Base-by-base conservation (phyloP, 2,888 invertebrate species). In the Aphodius sticticus region DNA sequence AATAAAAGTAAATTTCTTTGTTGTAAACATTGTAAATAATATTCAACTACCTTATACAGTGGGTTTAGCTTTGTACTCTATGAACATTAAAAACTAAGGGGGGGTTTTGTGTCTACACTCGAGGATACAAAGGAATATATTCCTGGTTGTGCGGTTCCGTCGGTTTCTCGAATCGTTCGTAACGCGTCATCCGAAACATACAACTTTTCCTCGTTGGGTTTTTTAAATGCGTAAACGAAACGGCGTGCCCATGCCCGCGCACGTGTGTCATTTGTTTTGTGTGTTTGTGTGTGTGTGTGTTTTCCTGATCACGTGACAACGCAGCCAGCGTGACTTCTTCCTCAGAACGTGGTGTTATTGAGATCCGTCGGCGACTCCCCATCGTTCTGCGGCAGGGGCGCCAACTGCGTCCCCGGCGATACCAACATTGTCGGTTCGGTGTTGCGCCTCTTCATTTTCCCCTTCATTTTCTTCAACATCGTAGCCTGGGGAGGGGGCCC, bases 381-480 rank as follows among this genome's bases (percentile, higher is more conserved):
- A 80, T 90, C 88, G 85, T 90, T 90, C 81, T 89, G 89, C 81
- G 90, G 89, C 82, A 90, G 85, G 69, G 90, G 89, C 80, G 88
- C 90, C 83, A 89, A 85, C 90, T 90, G 89, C 84, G 90, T 85
- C 38, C 89, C 89, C 15, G 91, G 91, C 78, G 91, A 90, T 80
- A 91, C 90, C 86, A 91, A 88, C 94, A 95, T 94, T 86, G 93
- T 92, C 86, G 95, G 95, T 92, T 97, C 96, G 86, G 97, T 97
- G 92, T 98, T 97, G 89, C 98, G 95, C 86, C 98, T 93, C 91
- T 97, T 97, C 94, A 98, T 97, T 93, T 99, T 99, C 88, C 94
- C 94, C 92, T 96, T 96, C 91, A 95, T 95, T 93, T 99, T 99
- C 95, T 99, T 99, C 92, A 99, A 93, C 99, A 99, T 99, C 91